phyloP scores from a whole-genome alignment of 1,140 invertebrate species.

The Anagrus nilaparvatae region DNA sequence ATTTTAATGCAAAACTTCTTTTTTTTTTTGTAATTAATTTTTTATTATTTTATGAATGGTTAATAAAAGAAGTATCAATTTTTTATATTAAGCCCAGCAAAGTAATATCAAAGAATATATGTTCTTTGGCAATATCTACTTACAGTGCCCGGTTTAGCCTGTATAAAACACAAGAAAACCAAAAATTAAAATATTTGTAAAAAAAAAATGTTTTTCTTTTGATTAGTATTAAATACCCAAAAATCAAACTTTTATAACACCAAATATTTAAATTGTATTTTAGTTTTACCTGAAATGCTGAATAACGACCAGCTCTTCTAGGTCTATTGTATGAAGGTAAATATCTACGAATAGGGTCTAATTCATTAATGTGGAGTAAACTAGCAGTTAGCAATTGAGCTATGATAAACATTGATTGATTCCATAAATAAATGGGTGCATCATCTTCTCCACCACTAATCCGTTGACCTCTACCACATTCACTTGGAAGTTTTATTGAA shows the following conservation, averaged over 20 bases:
- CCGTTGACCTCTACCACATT: constrained; percentile 35
- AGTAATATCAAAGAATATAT: constrained; percentile 16
- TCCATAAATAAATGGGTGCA: constrained; percentile 68
- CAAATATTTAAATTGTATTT: constrained; percentile 6
- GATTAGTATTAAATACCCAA: not conserved
- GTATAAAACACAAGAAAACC: constrained; percentile 45
- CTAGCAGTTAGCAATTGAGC: constrained; percentile 81
- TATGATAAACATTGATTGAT: constrained; percentile 91
- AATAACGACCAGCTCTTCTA: constrained; percentile 80
- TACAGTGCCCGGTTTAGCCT: constrained; percentile 66
- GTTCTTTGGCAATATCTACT: constrained; percentile 42
- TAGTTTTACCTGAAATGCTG: constrained; percentile 82
- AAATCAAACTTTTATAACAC: constrained; percentile 1
- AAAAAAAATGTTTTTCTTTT: not conserved
- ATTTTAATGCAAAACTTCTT: too few species aligned
- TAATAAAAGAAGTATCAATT: too few species aligned
- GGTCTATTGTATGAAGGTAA: constrained; percentile 93
- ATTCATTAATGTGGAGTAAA: constrained; percentile 85
- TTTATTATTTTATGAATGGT: too few species aligned
- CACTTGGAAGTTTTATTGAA: constrained; percentile 51
- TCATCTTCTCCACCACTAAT: constrained; percentile 36
- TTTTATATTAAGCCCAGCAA: too few species aligned
- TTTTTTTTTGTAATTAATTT: too few species aligned
- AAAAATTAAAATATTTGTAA: constrained; percentile 19
- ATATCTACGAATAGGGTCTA: constrained; percentile 92